Percentiles rank a stretch among this genome's conserved stretches.
Conservation (phyloP, 2,113 vertebrate genomes). For the Podocnemis expansa region DNA sequence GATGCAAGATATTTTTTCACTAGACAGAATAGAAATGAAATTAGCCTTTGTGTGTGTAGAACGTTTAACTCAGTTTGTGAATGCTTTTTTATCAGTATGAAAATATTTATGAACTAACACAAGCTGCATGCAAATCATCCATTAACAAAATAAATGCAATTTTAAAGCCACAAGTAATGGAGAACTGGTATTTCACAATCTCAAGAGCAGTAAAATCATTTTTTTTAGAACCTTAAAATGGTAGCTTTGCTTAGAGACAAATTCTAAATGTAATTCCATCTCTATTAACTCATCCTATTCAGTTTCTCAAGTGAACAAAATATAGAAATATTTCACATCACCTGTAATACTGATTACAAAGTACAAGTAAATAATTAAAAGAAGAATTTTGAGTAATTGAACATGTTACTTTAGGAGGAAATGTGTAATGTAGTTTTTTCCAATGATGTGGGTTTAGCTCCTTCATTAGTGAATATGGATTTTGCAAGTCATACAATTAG, state of each 20-base stretch:
- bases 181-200: neutral
- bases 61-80: neutral
- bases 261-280: neutral
- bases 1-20: neutral
- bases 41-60: neutral
- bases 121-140: neutral
- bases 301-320: neutral
- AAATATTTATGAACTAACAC: neutral
- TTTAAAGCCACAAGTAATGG: neutral
- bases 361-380: neutral
- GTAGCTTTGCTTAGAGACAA: neutral
- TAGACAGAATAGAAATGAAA: neutral
- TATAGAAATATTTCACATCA: neutral
- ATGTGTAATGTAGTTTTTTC: neutral
- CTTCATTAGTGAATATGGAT: neutral
- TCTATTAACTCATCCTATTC: neutral
- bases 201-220: neutral
- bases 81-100: neutral
- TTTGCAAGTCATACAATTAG: neutral
- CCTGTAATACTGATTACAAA: neutral
- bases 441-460: neutral
- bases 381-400: neutral
- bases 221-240: constrained; percentile 44
- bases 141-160: neutral
- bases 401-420: neutral